Evolutionary conservation across 2,113 vertebrate species (phyloP).

Genomic region (Otolemur garnettii): DNA sequence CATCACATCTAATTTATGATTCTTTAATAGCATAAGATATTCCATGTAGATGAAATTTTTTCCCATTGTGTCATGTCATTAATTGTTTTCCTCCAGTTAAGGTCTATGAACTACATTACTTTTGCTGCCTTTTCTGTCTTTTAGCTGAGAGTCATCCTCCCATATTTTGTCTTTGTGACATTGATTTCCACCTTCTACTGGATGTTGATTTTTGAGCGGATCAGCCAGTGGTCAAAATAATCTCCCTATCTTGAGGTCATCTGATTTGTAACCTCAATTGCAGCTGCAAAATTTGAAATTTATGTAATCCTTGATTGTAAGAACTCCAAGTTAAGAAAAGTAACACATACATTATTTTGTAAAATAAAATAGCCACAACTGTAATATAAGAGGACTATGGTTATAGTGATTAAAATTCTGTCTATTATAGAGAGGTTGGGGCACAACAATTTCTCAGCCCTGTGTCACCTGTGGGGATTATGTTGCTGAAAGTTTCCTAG

Average conservation of each 20-base stretch:
- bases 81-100: not conserved
- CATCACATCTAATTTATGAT: not conserved
- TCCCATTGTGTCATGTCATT: not conserved
- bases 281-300: not conserved
- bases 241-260: not conserved
- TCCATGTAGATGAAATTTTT: not conserved
- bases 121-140: not conserved
- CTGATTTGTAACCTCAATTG: not conserved
- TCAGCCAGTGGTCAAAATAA: not conserved
- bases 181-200: not conserved
- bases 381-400: not conserved
- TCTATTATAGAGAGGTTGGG: no score
- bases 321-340: no score
- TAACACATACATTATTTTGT: no score
- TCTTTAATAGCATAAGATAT: not conserved
- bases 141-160: not conserved
- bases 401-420: not conserved
- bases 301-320: no score
- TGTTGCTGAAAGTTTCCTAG: not conserved
- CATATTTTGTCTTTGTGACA: not conserved
- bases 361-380: not conserved
- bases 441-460: not conserved
- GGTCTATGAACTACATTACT: not conserved
- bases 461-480: not conserved
- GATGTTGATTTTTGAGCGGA: not conserved